phyloP scores from a whole-genome alignment of 2,888 invertebrate species.

The Diplolepis rosae region DNA sequence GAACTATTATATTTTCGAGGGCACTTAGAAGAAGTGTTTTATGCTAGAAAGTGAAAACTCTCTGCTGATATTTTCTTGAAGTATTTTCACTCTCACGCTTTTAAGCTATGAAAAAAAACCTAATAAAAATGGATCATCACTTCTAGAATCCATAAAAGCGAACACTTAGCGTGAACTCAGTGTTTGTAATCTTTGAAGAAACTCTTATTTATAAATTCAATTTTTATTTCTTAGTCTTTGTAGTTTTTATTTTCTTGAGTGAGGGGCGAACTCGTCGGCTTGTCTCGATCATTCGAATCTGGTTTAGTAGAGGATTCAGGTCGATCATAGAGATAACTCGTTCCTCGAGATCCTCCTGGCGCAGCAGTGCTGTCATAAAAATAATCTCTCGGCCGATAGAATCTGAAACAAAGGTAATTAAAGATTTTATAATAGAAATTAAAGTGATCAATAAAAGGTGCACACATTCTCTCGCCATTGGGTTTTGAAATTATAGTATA shows the following conservation, averaged over 20 bases:
- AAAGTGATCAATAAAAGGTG: slow-evolving; percentile 6
- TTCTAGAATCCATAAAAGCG: not conserved
- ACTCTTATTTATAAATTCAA: not conserved
- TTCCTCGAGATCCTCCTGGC: slow-evolving; percentile 63
- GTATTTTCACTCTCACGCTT: not conserved
- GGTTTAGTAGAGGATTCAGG: slow-evolving; percentile 65
- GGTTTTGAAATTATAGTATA: slow-evolving; percentile 19
- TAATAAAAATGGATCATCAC: not conserved
- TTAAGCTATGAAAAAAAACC: too few species aligned
- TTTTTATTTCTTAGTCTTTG: slow-evolving; percentile 56
- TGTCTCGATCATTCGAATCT: slow-evolving; percentile 61
- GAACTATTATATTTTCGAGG: not conserved
- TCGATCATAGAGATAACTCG: slow-evolving; percentile 64
- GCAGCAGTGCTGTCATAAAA: slow-evolving; percentile 67
- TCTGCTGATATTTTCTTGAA: not conserved
- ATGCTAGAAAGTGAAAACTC: not conserved
- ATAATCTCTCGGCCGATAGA: slow-evolving; percentile 66
- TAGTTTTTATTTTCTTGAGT: slow-evolving; percentile 64
- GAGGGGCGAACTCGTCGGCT: slow-evolving; percentile 63
- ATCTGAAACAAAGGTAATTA: slow-evolving; percentile 51
- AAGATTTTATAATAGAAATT: too few species aligned
- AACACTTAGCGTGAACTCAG: not conserved
- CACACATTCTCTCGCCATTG: not conserved
- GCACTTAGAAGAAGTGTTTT: not conserved
- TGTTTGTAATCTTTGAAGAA: not conserved